phyloP scores from a whole-genome alignment of 2,113 vertebrate genomes.

The Notothenia coriiceps region DNA sequence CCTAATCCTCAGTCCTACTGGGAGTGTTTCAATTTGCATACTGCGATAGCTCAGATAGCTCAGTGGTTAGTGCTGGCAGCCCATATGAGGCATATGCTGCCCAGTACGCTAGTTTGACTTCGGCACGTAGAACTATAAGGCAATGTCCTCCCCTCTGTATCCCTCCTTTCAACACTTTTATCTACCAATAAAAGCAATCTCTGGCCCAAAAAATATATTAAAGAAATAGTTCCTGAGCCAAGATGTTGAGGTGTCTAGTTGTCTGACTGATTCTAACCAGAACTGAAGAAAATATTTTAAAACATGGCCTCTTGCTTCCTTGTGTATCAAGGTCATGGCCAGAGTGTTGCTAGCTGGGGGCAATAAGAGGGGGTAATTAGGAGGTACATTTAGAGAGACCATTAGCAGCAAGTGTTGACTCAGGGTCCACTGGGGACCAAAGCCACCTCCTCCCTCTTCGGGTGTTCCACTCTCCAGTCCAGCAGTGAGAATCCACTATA shows the following conservation, averaged over 20 bases:
- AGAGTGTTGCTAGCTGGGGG: conserved; percentile 70
- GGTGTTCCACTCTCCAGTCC: conserved; percentile 66
- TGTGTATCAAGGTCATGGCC: conserved; percentile 72
- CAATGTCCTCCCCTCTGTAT: no score
- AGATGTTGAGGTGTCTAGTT: conserved; percentile 27
- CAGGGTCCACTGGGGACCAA: conserved; percentile 64
- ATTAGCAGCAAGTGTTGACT: conserved; percentile 80
- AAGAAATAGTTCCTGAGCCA: background rate
- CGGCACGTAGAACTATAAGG: no score
- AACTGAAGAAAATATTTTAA: conserved; percentile 48
- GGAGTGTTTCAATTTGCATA: conserved; percentile 29
- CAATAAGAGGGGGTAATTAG: conserved; percentile 77
- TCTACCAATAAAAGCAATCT: no score
- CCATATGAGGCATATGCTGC: no score
- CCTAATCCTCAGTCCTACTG: conserved; percentile 37
- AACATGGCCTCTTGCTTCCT: conserved; percentile 29
- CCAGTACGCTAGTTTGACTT: no score
- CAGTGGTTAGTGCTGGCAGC: no score
- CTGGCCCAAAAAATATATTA: no score
- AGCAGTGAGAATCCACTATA: conserved; percentile 41
- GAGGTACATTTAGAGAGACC: conserved; percentile 78
- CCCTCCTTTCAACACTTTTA: no score
- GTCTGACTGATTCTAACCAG: conserved; percentile 40
- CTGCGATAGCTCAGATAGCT: no score
- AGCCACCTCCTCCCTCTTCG: conserved; percentile 68